Base-by-base conservation (phyloP, 2,113 vertebrate species). In the Halichoeres trimaculatus region DNA sequence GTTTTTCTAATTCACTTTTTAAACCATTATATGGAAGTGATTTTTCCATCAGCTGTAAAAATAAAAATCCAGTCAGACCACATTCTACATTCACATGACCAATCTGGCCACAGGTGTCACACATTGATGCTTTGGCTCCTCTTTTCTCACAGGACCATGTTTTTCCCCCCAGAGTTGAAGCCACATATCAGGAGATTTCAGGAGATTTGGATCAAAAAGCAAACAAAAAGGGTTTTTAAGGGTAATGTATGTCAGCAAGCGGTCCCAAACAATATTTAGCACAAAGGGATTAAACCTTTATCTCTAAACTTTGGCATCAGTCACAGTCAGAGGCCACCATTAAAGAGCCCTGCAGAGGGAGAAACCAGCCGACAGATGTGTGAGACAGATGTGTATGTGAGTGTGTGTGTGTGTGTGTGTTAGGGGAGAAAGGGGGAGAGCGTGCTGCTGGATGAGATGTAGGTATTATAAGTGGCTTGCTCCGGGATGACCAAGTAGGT, bases 401-500 rank as follows among this genome's bases (percentile, higher is more conserved):
- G 24, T 51, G 71, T 65, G 34, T 66, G 41, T 53, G 30, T 55
- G 24, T 51, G 10, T 55, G 53, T 36, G 30, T 4, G 30, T 4
- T 6, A 30, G 6, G 30, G 30, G 30, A 26, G 55, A n/a, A 62
- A 43, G 63, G 34, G 58, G 35, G 13, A 34, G 85, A 26, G 48
- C 5, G 51, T 78, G 77, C 70, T 70, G 30, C 66, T 74, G 56
- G 43, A 43, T 77, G 61, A 89, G 83, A 87, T 86, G 88, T 78
- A 85, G 83, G 81, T 89, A 83, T 91, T 89, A 89, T 91, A 93
- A 92, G 93, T 93, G 92, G 86, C 89, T 93, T 90, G 90, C 91
- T 93, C 88, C 80, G 24, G 74, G 89, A 91, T 88, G 91, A 90
- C 91, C 93, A 92, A 94, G 90, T 93, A 93, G 93, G 93, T 94